Base-by-base conservation (phyloP, 1,140 invertebrate genomes). In the Cydia fagiglandana region DNA sequence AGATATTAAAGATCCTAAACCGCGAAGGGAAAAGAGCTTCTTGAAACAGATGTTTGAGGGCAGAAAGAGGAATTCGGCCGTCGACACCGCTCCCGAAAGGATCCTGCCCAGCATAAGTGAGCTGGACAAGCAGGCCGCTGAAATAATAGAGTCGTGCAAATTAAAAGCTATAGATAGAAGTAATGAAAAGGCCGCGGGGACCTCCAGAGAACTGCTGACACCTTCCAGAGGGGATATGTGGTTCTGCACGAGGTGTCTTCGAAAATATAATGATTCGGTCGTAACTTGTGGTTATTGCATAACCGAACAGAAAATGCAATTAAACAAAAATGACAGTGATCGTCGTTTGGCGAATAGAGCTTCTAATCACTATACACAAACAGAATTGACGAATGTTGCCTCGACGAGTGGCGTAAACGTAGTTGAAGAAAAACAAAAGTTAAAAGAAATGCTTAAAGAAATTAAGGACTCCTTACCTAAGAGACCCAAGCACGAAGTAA, bases 31-130 rank as follows among this genome's bases (percentile, higher is more conserved):
- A 41, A 92, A 89, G 82, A 90, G 86, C 78, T 90, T 92, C 81
- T 78, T 80, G 76, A 91, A 88, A 87, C 85, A 90, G 92, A 86
- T 92, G 73, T 89, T 92, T 81, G 81, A 94, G 86, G 73, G 91
- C 88, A 79, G 84, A 81, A 91, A 91, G 79, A 86, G 88, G 82
- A 87, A 87, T 81, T 90, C 90, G n/a, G 79, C 81, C 17, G 78
- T 86, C 61, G 89, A 91, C 73, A 84, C 83, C 41, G 75, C 81
- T 24, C 79, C 85, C 13, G 77, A 90, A 9, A 96, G 95, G 28
- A 94, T 96, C 75, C 87, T 97, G n/a, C 95, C 95, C 0, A 97
- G 96, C 84, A 97, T 97, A 78, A 97, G 96, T 84, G 96, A 97
- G 83, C 89, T 97, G 28, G 96, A 97, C 86, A 94, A 95, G 82